These are phyloP conservation scores for Epizoanthus fatuus DNA, from an alignment of 92 coral and sea anemone genomes.

Conservation along the genomic window DNA sequence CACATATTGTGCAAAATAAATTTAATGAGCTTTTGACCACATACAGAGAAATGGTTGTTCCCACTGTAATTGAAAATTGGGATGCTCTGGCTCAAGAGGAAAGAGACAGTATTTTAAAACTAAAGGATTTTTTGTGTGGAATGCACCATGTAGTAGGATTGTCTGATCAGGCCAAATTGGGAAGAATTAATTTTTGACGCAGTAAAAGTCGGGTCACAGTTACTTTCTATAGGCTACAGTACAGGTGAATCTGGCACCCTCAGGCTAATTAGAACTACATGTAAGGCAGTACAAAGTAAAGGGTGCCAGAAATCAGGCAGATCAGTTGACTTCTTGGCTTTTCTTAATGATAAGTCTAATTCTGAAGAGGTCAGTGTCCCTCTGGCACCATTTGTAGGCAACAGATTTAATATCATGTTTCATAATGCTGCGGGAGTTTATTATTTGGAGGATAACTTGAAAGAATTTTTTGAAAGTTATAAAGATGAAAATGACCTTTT, in stretches of 20 bases:
- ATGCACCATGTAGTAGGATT: conserved; percentile 50
- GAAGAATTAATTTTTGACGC: conserved; percentile 44
- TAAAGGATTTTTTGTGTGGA: conserved; percentile 52
- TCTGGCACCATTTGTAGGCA: conserved; percentile 35
- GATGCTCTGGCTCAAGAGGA: not conserved
- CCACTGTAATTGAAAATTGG: conserved; percentile 29
- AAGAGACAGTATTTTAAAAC: conserved; percentile 1
- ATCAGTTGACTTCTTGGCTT: conserved; percentile 17
- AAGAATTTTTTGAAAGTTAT: conserved; percentile 19
- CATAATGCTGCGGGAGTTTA: conserved; percentile 31
- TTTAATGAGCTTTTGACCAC: conserved; percentile 7
- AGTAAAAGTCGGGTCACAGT: conserved; percentile 33
- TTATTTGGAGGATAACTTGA: conserved; percentile 19
- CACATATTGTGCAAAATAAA: conserved; percentile 28
- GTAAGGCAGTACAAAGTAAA: conserved; percentile 54
- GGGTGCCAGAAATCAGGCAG: conserved; percentile 53
- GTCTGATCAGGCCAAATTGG: conserved; percentile 55
- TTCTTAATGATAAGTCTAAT: not conserved
- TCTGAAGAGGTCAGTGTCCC: conserved; percentile 33
- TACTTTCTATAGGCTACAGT: conserved; percentile 18
- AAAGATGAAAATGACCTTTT: conserved; percentile 38
- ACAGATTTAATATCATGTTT: conserved; percentile 46
- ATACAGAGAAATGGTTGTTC: conserved; percentile 21
- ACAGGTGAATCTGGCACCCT: conserved; percentile 49
- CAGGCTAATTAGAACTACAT: conserved; percentile 33